Base-by-base conservation (phyloP, 53 echinoderm and acorn worm species). In the Patiria pectinifera region DNA sequence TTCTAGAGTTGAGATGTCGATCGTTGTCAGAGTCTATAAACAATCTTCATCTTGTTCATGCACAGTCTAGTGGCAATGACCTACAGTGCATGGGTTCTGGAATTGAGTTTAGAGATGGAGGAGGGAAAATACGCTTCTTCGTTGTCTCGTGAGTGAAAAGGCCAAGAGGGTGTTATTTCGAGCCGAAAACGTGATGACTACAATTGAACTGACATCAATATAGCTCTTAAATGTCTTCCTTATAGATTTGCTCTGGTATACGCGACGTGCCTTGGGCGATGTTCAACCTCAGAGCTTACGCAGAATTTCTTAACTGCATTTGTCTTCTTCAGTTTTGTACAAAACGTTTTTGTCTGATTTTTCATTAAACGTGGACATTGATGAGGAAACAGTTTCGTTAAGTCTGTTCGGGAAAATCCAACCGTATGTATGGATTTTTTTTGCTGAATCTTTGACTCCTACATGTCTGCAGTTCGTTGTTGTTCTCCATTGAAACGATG, bases 151-250 rank as follows among this genome's bases (percentile, higher is more conserved):
- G 9, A 13, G 80, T 45, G 82, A 82, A 59, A 82, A 82, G 49
- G 82, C 59, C 82, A 82, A 82, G 21, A 48, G 82, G 82, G 48
- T 82, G 82, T 49, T 82, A 24, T 74, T n/a, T 24, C 0, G 22
- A 23, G n/a, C 74, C 11, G 24, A n/a, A 4, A 24, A 5, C 74
- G 13, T 18, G 66, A 66, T 66, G 14, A 66, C 3, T 18, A 4
- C 19, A 16, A 35, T 35, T 35, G 35, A 35, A 35, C 35, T 35
- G 66, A 66, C 19, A 66, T 66, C 66, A 66, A 66, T 66, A 66
- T 66, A 66, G 66, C 66, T 66, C 53, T 66, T 66, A 14, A 35
- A 35, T 35, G 35, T 66, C 66, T 14, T 18, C 13, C 3, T 66
- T 14, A 15, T 66, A 18, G 66, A 11, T 66, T 66, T 66, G 66